Evolutionary conservation across 2,113 vertebrate species (phyloP).

Genomic region (Notothenia rossii): DNA sequence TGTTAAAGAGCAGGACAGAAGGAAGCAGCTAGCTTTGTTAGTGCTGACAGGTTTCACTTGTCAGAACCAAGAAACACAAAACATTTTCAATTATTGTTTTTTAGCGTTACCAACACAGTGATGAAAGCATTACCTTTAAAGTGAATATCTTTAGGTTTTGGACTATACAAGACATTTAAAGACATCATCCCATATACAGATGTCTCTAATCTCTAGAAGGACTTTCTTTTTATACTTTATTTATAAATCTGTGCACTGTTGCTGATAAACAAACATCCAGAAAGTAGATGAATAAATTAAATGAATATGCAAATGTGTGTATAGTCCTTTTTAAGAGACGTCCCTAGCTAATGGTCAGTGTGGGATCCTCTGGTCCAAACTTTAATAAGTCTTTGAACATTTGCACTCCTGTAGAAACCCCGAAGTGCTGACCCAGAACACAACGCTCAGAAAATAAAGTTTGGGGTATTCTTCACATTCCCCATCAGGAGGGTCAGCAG

Average conservation of each 20-base stretch:
- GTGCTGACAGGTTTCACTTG: neutral
- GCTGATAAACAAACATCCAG: neutral
- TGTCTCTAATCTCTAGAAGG: neutral
- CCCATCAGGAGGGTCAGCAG: conserved; percentile 44
- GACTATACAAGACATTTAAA: too few relatives aligned
- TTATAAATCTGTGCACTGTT: conserved; percentile 21
- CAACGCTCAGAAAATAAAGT: too few relatives aligned
- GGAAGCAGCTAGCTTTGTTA: neutral
- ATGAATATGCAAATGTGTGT: too few relatives aligned
- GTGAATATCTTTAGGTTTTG: too few relatives aligned
- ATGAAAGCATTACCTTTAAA: conserved; percentile 1
- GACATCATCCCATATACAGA: too few relatives aligned
- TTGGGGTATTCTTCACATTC: conserved; percentile 23
- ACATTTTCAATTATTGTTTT: neutral
- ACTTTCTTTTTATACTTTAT: conserved; percentile 22
- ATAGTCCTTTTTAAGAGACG: neutral
- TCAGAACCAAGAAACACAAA: neutral
- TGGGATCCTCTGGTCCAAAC: conserved; percentile 16
- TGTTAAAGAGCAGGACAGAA: neutral
- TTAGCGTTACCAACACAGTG: neutral
- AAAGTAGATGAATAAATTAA: neutral
- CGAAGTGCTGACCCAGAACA: conserved; percentile 57
- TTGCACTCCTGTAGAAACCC: conserved; percentile 45
- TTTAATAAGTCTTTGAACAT: conserved; percentile 49
- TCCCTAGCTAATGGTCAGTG: neutral